Conservation (phyloP, 2,797 vertebrate genomes). For the Arrhamphus sclerolepis region DNA sequence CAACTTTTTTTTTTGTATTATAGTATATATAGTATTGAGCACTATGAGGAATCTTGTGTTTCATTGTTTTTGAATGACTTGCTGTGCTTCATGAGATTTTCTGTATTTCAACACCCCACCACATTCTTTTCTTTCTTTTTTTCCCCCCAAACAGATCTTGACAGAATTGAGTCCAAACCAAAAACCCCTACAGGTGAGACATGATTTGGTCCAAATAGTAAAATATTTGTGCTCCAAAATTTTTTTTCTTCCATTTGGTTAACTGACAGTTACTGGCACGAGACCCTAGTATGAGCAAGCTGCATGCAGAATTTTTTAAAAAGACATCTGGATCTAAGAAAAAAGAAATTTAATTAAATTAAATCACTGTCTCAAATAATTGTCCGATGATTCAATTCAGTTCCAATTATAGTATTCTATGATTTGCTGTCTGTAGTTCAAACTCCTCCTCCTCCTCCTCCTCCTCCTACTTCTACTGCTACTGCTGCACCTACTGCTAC, state of each 20-base stretch:
- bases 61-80: background rate
- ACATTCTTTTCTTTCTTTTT: background rate
- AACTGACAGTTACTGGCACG: background rate
- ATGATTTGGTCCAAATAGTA: background rate
- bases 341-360: background rate
- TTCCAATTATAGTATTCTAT: background rate
- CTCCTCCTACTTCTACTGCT: accelerated
- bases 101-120: too few relatives aligned
- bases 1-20: too few relatives aligned
- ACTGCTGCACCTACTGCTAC: too few relatives aligned
- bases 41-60: too few relatives aligned
- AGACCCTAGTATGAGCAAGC: too few relatives aligned
- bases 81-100: too few relatives aligned
- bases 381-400: too few relatives aligned
- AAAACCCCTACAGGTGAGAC: background rate
- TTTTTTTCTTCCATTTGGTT: background rate
- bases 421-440: slow-evolving; percentile 10
- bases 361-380: too few relatives aligned
- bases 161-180: background rate
- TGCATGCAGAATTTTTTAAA: too few relatives aligned
- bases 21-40: too few relatives aligned
- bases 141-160: background rate
- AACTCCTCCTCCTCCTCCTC: accelerated
- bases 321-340: background rate
- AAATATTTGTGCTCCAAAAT: too few relatives aligned